A percentile compares a stretch with the other conserved stretches of the same genome.
Conservation (phyloP, 2,888 invertebrate genomes). For the Coleophora flavipennella region DNA sequence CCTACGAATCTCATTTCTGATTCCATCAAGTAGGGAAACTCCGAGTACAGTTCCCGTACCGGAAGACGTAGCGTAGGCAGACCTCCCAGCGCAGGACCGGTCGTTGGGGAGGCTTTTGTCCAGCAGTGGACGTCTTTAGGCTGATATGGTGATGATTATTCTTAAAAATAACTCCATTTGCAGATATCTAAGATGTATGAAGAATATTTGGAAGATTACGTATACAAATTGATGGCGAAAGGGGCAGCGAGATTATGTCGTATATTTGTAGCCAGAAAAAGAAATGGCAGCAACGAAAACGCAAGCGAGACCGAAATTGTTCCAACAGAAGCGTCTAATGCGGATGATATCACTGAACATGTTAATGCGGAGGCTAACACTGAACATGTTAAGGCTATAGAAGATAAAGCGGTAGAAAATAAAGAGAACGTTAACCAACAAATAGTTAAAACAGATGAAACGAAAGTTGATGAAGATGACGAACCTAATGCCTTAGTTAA, state of each 20-base stretch:
- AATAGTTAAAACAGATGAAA: background rate
- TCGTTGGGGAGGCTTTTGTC: too few relatives aligned
- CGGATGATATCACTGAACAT: conserved; percentile 11
- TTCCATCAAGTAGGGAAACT: too few relatives aligned
- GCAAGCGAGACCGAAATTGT: conserved; percentile 16
- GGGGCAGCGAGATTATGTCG: conserved; percentile 40
- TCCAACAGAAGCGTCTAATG: conserved; percentile 5
- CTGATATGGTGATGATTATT: too few relatives aligned
- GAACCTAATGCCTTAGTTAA: conserved; percentile 5
- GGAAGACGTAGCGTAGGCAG: too few relatives aligned
- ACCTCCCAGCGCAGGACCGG: too few relatives aligned
- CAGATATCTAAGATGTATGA: conserved; percentile 83
- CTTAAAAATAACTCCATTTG: conserved; percentile 20
- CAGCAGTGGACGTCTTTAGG: too few relatives aligned
- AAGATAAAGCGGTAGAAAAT: conserved; percentile 8
- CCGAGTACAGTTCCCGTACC: too few relatives aligned
- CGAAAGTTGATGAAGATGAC: conserved; percentile 3
- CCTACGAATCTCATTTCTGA: too few relatives aligned
- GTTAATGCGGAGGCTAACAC: conserved; percentile 4
- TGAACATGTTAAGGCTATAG: conserved; percentile 18
- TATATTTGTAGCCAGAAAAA: conserved; percentile 30
- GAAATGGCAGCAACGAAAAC: conserved; percentile 10
- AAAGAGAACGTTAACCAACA: conserved; percentile 3
- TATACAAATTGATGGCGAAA: conserved; percentile 62
- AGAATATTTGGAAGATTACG: conserved; percentile 78